A percentile compares a stretch with the other conserved stretches of the same genome.
These are phyloP conservation scores for Tetramorium parvispinum DNA, from an alignment of 1,140 invertebrate genomes.

Conservation along the genomic window DNA sequence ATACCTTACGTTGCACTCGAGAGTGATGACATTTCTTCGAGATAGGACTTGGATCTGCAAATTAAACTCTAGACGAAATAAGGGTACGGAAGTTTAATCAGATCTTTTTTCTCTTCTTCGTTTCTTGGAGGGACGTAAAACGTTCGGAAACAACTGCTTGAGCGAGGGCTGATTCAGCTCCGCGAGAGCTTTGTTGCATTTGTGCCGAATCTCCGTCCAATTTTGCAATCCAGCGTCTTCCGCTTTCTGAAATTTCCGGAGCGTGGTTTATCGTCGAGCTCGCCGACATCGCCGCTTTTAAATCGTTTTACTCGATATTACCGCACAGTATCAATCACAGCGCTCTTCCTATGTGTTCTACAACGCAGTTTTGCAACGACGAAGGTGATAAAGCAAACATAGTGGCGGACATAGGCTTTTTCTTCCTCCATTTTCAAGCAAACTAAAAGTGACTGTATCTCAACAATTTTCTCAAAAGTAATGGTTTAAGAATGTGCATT, in stretches of 20 bases:
- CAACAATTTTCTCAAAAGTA: not conserved
- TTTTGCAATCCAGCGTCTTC: not conserved
- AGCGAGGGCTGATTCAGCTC: not conserved
- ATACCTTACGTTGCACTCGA: not conserved
- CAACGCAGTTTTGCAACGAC: not conserved
- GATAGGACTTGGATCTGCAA: not conserved
- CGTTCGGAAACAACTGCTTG: not conserved
- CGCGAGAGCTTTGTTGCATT: not conserved
- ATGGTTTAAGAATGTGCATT: not conserved
- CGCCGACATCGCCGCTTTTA: not conserved
- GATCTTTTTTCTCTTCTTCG: not conserved
- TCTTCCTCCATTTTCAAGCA: not conserved
- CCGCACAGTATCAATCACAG: not conserved
- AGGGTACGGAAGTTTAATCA: not conserved
- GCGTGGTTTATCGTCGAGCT: not conserved
- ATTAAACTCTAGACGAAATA: not conserved
- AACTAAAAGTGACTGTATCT: not conserved
- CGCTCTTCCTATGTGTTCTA: not conserved
- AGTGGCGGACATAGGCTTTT: not conserved
- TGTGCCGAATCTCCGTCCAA: not conserved
- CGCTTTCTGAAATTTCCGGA: not conserved
- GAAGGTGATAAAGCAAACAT: not conserved
- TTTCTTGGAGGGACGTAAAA: not conserved
- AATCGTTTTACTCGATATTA: not conserved
- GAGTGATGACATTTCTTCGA: conserved; percentile 2